Base-by-base conservation (phyloP, 37 sponge, comb jelly and placozoan species). In the Ephydatia muelleri region DNA sequence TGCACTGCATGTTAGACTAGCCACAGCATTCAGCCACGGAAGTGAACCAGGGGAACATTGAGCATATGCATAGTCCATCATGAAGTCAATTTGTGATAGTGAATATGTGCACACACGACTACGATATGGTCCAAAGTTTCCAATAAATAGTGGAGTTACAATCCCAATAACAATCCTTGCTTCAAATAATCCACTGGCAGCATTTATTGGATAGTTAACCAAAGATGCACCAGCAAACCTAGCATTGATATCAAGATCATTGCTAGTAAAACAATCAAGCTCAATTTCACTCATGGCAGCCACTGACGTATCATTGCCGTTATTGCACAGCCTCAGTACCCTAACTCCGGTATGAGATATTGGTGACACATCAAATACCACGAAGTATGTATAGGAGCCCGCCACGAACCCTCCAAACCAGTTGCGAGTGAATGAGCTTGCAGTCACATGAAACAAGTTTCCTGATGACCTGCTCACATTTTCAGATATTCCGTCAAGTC, bases 311-410 rank as follows among this genome's bases (percentile, higher is more conserved):
- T 25, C 5, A 27, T 49, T 64, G 26, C 28, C 12, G 29, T 49
- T 78, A 27, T 49, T 49, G 38, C 79, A 78, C 79, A 27, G 49
- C 38, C 27, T 27, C 49, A n/a, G 38, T 43, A 43, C 47, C 47
- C 8, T 43, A 4, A 43, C 47, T 43, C 47, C 47, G 57, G 25
- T 2, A 8, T 9, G 35, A 5, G 31, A 30, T 30, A 12, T 38
- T 48, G 30, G 27, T 36, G 37, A 49, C 26, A 64, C 22, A 12
- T 78, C 79, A 25, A 47, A 23, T 36, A 39, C 79, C 5, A 78
- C 14, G 37, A 36, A 78, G 57, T 78, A 78, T 43, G 79, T 64
- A 78, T 78, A 40, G 27, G 64, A 28, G 31, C 75, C 91, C 65
- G n/a, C n/a, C n/a, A n/a, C n/a, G n/a, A n/a, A n/a, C n/a, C n/a